Evolutionary conservation across 2,888 invertebrate genomes (phyloP).

Genomic region (Lepidocyrtoides sp.): DNA sequence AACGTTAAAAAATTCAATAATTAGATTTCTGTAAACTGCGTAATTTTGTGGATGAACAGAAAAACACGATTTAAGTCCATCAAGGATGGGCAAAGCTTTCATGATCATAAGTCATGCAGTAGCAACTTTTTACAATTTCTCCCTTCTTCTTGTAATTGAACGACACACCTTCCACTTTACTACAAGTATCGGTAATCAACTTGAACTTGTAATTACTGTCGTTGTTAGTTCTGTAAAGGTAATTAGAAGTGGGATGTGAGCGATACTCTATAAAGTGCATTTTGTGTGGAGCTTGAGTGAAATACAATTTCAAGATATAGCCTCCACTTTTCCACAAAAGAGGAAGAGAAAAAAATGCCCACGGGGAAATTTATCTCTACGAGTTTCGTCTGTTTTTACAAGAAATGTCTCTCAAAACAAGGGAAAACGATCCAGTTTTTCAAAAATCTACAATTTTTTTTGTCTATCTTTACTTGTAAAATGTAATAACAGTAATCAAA

Average conservation of each 20-base stretch:
- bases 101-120: constrained; percentile 48
- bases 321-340: constrained; percentile 11
- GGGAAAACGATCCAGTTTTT: constrained; percentile 72
- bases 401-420: constrained; percentile 59
- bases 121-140: constrained; percentile 40
- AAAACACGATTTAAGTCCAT: not conserved
- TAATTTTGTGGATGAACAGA: not conserved
- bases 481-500: constrained; percentile 74
- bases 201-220: constrained; percentile 75
- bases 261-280: not conserved
- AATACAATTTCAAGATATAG: not conserved
- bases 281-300: not conserved
- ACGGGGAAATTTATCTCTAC: not conserved
- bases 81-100: constrained; percentile 33
- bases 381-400: constrained; percentile 18
- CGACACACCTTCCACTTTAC: constrained; percentile 69
- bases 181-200: constrained; percentile 74
- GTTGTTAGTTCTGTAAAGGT: constrained; percentile 74
- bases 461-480: constrained; percentile 50
- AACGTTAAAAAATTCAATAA: not conserved
- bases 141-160: constrained; percentile 66
- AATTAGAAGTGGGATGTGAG: constrained; percentile 64
- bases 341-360: constrained; percentile 31
- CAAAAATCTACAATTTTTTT: constrained; percentile 63
- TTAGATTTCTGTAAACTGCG: not conserved